Percentiles rank a stretch among this genome's conserved stretches.
Evolutionary conservation across 2,797 vertebrate genomes (phyloP).

Genomic region (Bothrops alternatus): DNA sequence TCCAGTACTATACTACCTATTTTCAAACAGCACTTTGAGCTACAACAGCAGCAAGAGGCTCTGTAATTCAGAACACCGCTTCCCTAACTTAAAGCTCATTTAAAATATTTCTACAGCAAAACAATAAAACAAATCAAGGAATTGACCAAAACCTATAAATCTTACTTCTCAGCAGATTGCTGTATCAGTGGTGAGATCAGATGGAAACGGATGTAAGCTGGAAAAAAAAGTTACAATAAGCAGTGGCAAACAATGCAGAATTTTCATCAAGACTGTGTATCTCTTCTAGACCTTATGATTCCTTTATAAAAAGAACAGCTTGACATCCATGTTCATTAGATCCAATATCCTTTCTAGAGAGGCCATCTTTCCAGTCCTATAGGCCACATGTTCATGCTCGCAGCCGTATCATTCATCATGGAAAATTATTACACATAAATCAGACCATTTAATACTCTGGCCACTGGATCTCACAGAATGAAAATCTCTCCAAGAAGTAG

Average conservation of each 20-base stretch:
- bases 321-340: not conserved
- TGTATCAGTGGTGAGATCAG: constrained; percentile 90
- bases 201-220: constrained; percentile 90
- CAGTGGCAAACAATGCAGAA: not conserved
- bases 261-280: not conserved
- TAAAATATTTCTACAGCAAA: constrained; percentile 4
- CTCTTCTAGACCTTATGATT: not conserved
- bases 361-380: not conserved
- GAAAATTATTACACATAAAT: not conserved
- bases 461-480: not conserved
- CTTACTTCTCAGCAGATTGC: constrained; percentile 90
- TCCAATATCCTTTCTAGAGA: not conserved
- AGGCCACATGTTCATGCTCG: not conserved
- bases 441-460: not conserved
- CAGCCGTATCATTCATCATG: not conserved
- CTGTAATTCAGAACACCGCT: not conserved
- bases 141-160: constrained; percentile 11
- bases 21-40: not conserved
- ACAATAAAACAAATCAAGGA: not conserved
- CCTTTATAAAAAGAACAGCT: not conserved
- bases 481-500: not conserved
- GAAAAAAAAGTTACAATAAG: constrained; percentile 49
- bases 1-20: not conserved
- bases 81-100: not conserved
- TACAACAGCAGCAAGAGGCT: not conserved